These are phyloP conservation scores for Pterocles orientalis DNA, from an alignment of 2,113 vertebrate genomes.

Conservation along the genomic window DNA sequence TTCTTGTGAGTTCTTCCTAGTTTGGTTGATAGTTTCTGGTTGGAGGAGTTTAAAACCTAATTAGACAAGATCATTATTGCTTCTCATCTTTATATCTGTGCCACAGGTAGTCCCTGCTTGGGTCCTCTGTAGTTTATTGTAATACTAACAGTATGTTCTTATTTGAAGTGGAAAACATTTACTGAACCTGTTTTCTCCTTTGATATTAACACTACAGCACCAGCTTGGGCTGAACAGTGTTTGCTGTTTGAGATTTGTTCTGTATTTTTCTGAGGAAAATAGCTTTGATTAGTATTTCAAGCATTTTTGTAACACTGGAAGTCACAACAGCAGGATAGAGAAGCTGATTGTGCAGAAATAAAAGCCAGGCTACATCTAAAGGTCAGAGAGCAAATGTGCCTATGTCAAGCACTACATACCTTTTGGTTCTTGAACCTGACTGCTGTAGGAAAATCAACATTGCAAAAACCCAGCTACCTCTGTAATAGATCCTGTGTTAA, in stretches of 20 bases:
- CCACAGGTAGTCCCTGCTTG: background rate
- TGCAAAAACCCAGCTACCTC: background rate
- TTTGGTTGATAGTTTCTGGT: background rate
- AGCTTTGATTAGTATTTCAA: slow-evolving; percentile 47
- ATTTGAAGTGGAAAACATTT: background rate
- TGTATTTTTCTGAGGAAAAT: background rate
- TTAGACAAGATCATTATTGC: background rate
- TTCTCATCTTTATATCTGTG: background rate
- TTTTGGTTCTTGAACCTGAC: slow-evolving; percentile 20
- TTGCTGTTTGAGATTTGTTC: slow-evolving; percentile 21
- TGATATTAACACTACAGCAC: background rate
- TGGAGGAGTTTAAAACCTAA: background rate
- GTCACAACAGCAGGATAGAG: background rate
- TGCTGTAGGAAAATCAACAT: background rate
- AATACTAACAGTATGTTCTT: background rate
- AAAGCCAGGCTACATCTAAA: slow-evolving; percentile 9
- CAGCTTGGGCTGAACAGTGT: background rate
- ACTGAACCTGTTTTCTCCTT: background rate
- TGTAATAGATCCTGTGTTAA: background rate
- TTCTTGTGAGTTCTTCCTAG: background rate
- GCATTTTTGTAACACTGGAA: slow-evolving; percentile 14
- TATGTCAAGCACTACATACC: background rate
- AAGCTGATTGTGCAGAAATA: slow-evolving; percentile 22
- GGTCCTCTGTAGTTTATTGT: background rate
- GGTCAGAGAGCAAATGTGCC: slow-evolving; percentile 17